These are phyloP conservation scores for Glomeris marginata DNA, from an alignment of 2,888 invertebrate genomes.

Conservation along the genomic window DNA sequence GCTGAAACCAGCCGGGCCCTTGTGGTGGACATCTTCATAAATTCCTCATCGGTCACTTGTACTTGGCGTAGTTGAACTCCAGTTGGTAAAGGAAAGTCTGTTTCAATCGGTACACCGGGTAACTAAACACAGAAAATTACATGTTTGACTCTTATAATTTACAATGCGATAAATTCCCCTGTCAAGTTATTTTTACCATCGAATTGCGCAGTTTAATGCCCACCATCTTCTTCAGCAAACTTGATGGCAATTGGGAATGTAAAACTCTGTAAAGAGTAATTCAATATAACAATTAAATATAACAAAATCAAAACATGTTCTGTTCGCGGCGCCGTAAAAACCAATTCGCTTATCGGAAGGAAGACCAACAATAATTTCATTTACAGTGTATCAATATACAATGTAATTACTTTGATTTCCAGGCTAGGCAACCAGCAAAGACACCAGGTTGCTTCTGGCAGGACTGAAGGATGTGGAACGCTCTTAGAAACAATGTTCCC, in stretches of 20 bases:
- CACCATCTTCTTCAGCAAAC: conserved; percentile 5
- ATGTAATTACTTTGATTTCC: conserved; percentile 38
- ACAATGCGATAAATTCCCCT: too few species aligned
- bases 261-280: conserved; percentile 7
- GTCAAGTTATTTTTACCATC: too few species aligned
- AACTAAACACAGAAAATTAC: too few species aligned
- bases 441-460: conserved; percentile 65
- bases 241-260: conserved; percentile 8
- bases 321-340: too few species aligned
- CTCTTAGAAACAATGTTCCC: conserved; percentile 70
- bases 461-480: conserved; percentile 68
- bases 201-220: too few species aligned
- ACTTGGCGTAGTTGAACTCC: conserved; percentile 16
- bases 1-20: too few species aligned
- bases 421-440: conserved; percentile 68
- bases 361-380: too few species aligned
- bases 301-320: background rate
- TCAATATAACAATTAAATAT: background rate
- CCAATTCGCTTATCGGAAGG: too few species aligned
- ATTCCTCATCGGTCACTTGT: conserved; percentile 5
- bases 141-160: too few species aligned
- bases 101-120: too few species aligned
- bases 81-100: too few species aligned
- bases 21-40: too few species aligned
- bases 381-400: background rate